These are phyloP conservation scores for Xestia c-nigrum DNA, from an alignment of 2,888 invertebrate species.

Conservation along the genomic window DNA sequence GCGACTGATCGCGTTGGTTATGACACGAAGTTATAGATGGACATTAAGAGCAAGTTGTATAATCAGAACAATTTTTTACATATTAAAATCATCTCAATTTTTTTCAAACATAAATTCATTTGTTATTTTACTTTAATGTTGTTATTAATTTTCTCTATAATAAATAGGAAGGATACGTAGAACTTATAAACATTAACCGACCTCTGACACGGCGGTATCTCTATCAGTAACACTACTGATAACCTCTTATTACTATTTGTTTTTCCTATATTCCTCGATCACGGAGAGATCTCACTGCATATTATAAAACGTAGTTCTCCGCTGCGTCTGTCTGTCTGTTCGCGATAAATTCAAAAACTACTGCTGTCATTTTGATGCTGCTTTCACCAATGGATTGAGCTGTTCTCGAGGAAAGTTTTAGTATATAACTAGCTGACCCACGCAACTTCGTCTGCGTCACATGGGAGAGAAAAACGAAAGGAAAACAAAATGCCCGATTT, in stretches of 20 bases:
- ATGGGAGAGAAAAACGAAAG: too few relatives aligned
- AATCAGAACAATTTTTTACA: neutral
- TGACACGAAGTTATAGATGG: neutral
- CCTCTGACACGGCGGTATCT: constrained; percentile 39
- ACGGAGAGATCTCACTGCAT: neutral
- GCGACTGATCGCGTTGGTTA: neutral
- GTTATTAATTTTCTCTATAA: constrained; percentile 4
- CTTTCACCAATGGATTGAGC: too few relatives aligned
- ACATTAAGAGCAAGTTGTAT: neutral
- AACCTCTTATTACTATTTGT: constrained; percentile 46
- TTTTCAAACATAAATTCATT: too few relatives aligned
- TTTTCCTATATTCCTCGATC: constrained; percentile 36
- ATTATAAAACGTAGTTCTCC: too few relatives aligned
- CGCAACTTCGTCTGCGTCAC: too few relatives aligned
- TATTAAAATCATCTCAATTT: too few relatives aligned
- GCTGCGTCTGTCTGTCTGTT: too few relatives aligned
- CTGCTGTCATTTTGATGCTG: too few relatives aligned
- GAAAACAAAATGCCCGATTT: too few relatives aligned
- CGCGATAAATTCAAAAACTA: too few relatives aligned
- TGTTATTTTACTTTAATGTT: neutral
- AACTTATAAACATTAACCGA: constrained; percentile 25
- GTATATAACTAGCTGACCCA: too few relatives aligned
- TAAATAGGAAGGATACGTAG: constrained; percentile 35
- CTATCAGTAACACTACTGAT: constrained; percentile 21
- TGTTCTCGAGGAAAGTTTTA: too few relatives aligned